Conservation (phyloP, 1,140 invertebrate genomes). For the Cardiocondyla obscurior region DNA sequence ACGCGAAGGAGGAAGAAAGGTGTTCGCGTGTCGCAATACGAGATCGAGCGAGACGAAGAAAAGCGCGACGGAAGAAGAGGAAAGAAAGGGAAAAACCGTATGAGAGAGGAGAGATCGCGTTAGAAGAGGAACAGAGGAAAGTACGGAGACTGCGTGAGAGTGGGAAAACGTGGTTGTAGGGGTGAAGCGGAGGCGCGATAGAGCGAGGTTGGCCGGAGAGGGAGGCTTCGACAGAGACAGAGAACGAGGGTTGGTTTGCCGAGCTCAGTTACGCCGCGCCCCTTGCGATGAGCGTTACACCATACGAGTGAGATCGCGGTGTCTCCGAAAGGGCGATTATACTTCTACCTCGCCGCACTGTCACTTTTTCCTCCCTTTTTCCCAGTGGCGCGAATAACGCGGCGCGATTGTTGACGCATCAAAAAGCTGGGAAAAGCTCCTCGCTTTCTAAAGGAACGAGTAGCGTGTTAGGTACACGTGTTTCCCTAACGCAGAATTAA, state of each 20-base stretch:
- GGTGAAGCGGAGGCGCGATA: slow-evolving; percentile 33
- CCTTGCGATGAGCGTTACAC: slow-evolving; percentile 81
- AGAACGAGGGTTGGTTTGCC: slow-evolving; percentile 71
- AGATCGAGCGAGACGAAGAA: slow-evolving; percentile 21
- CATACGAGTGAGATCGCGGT: slow-evolving; percentile 62
- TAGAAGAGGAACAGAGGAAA: slow-evolving; percentile 37
- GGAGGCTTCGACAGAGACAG: slow-evolving; percentile 58
- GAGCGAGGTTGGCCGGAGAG: slow-evolving; percentile 21
- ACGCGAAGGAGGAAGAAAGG: slow-evolving; percentile 11
- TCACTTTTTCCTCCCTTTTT: neutral
- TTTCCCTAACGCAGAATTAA: slow-evolving; percentile 23
- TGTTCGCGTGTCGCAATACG: slow-evolving; percentile 1
- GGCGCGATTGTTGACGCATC: neutral
- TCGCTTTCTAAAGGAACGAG: neutral
- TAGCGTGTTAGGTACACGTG: slow-evolving; percentile 36
- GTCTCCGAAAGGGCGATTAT: slow-evolving; percentile 13
- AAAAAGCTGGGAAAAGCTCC: neutral
- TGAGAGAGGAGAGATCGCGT: slow-evolving; percentile 1
- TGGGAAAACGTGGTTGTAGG: slow-evolving; percentile 47
- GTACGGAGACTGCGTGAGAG: slow-evolving; percentile 67
- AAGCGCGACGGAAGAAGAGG: slow-evolving; percentile 1
- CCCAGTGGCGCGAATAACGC: slow-evolving; percentile 17
- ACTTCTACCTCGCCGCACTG: neutral
- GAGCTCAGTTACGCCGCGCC: slow-evolving; percentile 82
- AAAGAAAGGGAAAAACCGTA: neutral